Percentiles rank a stretch among this genome's conserved stretches.
phyloP scores from a whole-genome alignment of 2,113 vertebrate genomes.

The Phodopus roborovskii region DNA sequence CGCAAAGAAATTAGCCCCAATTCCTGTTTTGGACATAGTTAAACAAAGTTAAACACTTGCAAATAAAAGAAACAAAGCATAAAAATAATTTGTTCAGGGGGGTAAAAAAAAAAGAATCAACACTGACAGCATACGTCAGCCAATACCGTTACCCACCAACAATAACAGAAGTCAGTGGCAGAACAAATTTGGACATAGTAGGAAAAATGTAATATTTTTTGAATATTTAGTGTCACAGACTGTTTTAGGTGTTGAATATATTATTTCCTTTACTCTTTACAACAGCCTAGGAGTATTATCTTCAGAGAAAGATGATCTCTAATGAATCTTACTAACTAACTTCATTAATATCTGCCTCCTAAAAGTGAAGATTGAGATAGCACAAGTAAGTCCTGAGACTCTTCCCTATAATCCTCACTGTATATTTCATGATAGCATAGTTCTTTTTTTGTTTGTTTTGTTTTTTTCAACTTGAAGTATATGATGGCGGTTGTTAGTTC shows the following conservation, averaged over 20 bases:
- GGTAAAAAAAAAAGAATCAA: not conserved
- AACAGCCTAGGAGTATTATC: not conserved
- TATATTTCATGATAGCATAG: not conserved
- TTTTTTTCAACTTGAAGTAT: not conserved
- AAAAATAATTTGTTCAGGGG: not conserved
- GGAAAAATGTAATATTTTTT: constrained; percentile 28
- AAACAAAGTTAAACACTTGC: constrained; percentile 8
- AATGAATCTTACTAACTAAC: constrained; percentile 4
- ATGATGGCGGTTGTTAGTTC: not conserved
- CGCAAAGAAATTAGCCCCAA: not conserved
- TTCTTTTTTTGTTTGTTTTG: not conserved
- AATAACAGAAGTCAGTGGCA: not conserved
- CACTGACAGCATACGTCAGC: not conserved
- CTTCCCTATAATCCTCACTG: not conserved
- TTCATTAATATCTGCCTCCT: not conserved
- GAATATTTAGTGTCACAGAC: not conserved
- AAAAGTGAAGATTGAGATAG: constrained; percentile 11
- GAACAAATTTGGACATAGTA: not conserved
- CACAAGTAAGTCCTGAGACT: not conserved
- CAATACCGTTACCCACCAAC: not conserved
- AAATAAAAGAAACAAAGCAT: not conserved
- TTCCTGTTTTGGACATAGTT: not conserved
- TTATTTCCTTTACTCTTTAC: constrained; percentile 44
- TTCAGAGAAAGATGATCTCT: not conserved
- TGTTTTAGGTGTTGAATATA: not conserved